Base-by-base conservation (phyloP, 2,797 vertebrate genomes). In the Dromococcyx pavoninus region DNA sequence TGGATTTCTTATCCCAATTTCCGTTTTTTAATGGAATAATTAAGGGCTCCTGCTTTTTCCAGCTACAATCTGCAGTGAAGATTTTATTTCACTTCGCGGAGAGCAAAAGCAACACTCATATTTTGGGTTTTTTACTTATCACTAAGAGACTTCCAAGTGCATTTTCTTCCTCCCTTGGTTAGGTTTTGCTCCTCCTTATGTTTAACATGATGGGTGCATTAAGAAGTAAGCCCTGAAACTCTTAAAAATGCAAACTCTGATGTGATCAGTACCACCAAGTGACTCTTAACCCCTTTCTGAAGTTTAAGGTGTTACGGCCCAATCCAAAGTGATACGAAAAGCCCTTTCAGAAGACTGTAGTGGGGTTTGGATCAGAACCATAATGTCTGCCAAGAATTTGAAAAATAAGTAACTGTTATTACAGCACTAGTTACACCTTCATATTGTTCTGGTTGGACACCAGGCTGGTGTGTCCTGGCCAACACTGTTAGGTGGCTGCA, bases 1-100 rank as follows among this genome's bases (percentile, higher is more conserved):
- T 64, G 78, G 78, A 57, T 89, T 86, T 86, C 83, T 94, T 89
- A 89, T 66, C 78, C 94, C 87, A 88, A n/a, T 93, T 95, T 95
- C 84, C 8, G 0, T 43, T 94, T 94, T 91, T 88, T 89, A 95
- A 96, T 90, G 84, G 88, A 86, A 96, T 91, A 90, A 94, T 92
- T 83, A 93, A 83, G n/a, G 33, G 7, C 25, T 62, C 37, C 85
- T 16, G 0, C 80, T 86, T 85, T 57, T 82, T 32, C 58, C 71
- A 33, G 3, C 44, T 79, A 44, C 85, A 50, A 65, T 61, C 50
- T 84, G 41, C 74, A 61, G 44, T 79, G 44, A 85, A 70, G 57
- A 5, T 91, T 87, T 76, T 79, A 19, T 64, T 93, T 82, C 74
- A 79, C 33, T 46, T 88, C 37, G 72, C 2, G 1, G 5, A 4